Evolutionary conservation across 2,888 invertebrate species (phyloP).

Genomic region (Encarsia formosa): DNA sequence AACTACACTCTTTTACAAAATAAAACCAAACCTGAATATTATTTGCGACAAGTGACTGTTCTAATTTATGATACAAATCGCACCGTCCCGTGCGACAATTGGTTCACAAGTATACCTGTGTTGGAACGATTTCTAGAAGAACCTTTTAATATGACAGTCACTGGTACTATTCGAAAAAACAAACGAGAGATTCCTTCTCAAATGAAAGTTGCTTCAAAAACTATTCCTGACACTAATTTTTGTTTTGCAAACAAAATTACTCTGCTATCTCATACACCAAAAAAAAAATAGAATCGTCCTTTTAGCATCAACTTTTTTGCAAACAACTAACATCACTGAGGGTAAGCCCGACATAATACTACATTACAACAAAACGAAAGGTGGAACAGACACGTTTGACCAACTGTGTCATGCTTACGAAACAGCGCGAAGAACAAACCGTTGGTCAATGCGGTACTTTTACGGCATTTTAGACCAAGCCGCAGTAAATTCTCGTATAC

Average conservation of each 20-base stretch:
- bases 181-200: constrained; percentile 22
- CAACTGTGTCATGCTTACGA: constrained; percentile 28
- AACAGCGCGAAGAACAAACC: constrained; percentile 13
- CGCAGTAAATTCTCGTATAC: constrained; percentile 30
- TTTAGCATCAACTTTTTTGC: neutral
- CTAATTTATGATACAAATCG: constrained; percentile 3
- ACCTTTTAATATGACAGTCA: constrained; percentile 22
- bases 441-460: constrained; percentile 32
- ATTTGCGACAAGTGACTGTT: neutral
- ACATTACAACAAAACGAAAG: constrained; percentile 28
- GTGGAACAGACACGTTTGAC: constrained; percentile 32
- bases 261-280: constrained; percentile 34
- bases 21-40: neutral
- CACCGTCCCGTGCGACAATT: constrained; percentile 13
- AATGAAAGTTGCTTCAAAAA: constrained; percentile 28
- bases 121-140: neutral
- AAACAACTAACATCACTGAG: neutral
- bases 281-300: constrained; percentile 16
- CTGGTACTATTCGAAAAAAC: constrained; percentile 31
- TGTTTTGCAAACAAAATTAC: constrained; percentile 32
- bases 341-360: neutral
- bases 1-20: neutral
- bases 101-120: constrained; percentile 21
- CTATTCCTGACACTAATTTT: constrained; percentile 24
- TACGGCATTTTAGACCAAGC: constrained; percentile 31